phyloP scores from a whole-genome alignment of 23 tunicate genomes.

The Clavelina lepadiformis region DNA sequence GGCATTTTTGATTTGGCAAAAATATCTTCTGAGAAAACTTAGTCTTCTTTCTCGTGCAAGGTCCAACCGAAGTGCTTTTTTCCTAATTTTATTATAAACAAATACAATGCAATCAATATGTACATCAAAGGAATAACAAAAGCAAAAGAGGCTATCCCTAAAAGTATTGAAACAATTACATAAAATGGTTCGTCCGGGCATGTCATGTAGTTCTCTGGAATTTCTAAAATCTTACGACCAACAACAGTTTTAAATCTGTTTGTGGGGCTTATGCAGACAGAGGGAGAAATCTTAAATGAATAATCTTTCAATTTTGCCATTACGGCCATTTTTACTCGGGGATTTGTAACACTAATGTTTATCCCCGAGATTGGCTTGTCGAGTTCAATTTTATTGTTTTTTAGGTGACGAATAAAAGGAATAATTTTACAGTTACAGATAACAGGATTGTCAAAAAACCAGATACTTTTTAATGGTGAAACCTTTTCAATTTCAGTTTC shows the following conservation, averaged over 20 bases:
- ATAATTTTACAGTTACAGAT: conserved; percentile 46
- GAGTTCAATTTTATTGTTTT: conserved; percentile 4
- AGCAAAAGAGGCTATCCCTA: conserved; percentile 42
- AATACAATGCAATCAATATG: conserved; percentile 8
- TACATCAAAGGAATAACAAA: conserved; percentile 45
- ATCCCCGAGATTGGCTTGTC: not conserved
- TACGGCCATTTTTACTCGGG: not conserved
- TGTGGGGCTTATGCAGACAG: conserved; percentile 34
- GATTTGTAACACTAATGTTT: not conserved
- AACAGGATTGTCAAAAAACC: conserved; percentile 64
- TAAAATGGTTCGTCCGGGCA: conserved; percentile 51
- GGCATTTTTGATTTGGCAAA: too few relatives aligned
- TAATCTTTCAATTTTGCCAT: not conserved
- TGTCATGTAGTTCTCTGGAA: conserved; percentile 30
- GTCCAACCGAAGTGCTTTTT: conserved; percentile 16
- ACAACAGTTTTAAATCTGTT: conserved; percentile 40
- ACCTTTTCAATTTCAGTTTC: conserved; percentile 1
- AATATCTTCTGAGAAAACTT: too few relatives aligned
- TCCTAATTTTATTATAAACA: conserved; percentile 5
- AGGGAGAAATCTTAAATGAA: not conserved
- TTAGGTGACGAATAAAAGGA: conserved; percentile 34
- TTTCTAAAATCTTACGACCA: conserved; percentile 21
- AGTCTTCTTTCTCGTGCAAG: too few relatives aligned
- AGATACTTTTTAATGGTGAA: conserved; percentile 22
- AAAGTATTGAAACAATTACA: conserved; percentile 33